A percentile compares a stretch with the other conserved stretches of the same genome.
phyloP scores from a whole-genome alignment of 2,113 vertebrate species.

The Hyla sarda region DNA sequence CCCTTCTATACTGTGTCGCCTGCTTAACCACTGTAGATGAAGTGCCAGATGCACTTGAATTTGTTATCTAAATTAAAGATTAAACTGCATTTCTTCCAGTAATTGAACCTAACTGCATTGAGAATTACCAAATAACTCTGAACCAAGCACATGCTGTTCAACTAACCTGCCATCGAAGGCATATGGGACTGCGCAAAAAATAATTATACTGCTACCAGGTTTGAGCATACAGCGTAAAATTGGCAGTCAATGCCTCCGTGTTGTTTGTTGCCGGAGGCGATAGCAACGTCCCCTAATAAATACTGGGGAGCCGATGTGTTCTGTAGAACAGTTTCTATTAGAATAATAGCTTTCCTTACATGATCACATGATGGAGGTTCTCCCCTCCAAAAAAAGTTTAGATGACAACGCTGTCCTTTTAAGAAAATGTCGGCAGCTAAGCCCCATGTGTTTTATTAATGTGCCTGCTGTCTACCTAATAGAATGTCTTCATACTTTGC shows the following conservation, averaged over 20 bases:
- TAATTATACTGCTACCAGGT: neutral
- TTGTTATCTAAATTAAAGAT: neutral
- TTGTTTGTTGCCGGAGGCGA: neutral
- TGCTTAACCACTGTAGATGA: too few relatives aligned
- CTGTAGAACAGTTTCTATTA: neutral
- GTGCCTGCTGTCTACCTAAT: neutral
- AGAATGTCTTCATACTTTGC: neutral
- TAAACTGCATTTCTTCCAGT: neutral
- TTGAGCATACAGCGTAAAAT: neutral
- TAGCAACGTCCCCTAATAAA: neutral
- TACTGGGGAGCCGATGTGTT: neutral
- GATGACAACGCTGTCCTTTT: neutral
- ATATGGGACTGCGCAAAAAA: neutral
- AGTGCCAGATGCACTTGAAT: too few relatives aligned
- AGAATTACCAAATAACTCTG: conserved; percentile 13
- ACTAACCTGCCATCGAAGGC: neutral
- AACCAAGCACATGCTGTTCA: conserved; percentile 22
- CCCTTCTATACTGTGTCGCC: too few relatives aligned
- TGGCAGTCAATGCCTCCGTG: neutral
- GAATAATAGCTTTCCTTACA: neutral
- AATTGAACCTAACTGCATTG: neutral
- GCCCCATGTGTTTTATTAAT: neutral
- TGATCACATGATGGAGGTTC: neutral
- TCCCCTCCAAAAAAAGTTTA: neutral
- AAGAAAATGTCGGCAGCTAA: neutral